These are phyloP conservation scores for Styela plicata DNA, from an alignment of 23 tunicate species.

Conservation along the genomic window DNA sequence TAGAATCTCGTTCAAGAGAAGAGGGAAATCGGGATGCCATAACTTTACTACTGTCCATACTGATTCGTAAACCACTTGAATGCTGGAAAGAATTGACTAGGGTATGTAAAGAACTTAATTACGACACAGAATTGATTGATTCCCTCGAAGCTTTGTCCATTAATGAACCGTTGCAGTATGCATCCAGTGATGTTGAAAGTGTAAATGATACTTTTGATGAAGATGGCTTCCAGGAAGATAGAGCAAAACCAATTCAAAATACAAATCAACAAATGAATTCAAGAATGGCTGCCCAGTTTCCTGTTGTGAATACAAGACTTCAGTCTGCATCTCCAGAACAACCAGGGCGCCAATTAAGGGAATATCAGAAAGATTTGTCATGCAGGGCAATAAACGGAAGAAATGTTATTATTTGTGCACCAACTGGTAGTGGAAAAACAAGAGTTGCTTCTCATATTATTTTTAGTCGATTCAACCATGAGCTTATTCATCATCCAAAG, in stretches of 20 bases:
- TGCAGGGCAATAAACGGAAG: background rate
- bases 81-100: conserved; percentile 12
- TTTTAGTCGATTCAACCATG: conserved; percentile 7
- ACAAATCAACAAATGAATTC: background rate
- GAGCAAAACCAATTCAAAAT: background rate
- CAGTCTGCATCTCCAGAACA: background rate
- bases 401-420: conserved; percentile 27
- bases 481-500: background rate
- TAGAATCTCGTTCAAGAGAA: background rate
- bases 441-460: conserved; percentile 40
- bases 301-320: background rate
- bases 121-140: background rate
- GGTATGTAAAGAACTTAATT: background rate
- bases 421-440: conserved; percentile 50
- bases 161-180: background rate
- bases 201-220: background rate
- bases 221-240: background rate
- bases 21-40: conserved; percentile 17
- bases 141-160: background rate
- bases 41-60: background rate
- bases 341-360: background rate
- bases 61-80: conserved; percentile 10
- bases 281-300: background rate
- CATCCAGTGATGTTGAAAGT: background rate
- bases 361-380: background rate